These are phyloP conservation scores for Maconellicoccus hirsutus DNA, from an alignment of 1,140 invertebrate species.

Conservation along the genomic window DNA sequence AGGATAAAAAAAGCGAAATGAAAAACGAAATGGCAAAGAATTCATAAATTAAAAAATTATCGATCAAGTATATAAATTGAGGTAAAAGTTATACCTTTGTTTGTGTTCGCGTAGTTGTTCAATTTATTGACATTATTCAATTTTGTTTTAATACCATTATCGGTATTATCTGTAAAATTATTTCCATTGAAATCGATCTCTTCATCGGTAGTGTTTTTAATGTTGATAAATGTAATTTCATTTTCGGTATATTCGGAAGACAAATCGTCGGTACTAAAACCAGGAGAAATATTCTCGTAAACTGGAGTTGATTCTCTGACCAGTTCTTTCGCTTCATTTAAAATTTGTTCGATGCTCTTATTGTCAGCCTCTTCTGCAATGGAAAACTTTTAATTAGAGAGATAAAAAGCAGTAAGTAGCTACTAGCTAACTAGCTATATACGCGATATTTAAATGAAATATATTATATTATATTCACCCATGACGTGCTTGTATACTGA, in stretches of 20 bases:
- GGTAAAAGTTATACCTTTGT: too few relatives aligned
- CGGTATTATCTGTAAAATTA: neutral
- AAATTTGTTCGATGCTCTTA: constrained; percentile 2
- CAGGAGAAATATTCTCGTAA: neutral
- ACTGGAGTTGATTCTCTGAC: neutral
- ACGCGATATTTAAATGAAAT: too few relatives aligned
- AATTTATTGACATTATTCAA: neutral
- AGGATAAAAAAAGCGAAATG: neutral
- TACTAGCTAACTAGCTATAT: neutral
- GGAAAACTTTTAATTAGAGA: neutral
- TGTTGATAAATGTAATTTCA: neutral
- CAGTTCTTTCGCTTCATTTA: constrained; percentile 2
- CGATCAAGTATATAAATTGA: too few relatives aligned
- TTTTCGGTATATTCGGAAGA: neutral
- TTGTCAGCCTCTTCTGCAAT: constrained; percentile 3
- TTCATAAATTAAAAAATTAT: too few relatives aligned
- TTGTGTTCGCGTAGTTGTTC: neutral
- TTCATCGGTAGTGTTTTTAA: neutral
- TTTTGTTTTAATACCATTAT: neutral
- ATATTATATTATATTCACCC: neutral
- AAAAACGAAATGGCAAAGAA: too few relatives aligned
- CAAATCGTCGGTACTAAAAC: constrained; percentile 9
- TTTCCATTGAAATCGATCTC: neutral
- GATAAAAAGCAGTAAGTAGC: neutral
- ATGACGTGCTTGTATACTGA: neutral